phyloP scores from a whole-genome alignment of 2,113 vertebrate species.

The Carassius auratus region DNA sequence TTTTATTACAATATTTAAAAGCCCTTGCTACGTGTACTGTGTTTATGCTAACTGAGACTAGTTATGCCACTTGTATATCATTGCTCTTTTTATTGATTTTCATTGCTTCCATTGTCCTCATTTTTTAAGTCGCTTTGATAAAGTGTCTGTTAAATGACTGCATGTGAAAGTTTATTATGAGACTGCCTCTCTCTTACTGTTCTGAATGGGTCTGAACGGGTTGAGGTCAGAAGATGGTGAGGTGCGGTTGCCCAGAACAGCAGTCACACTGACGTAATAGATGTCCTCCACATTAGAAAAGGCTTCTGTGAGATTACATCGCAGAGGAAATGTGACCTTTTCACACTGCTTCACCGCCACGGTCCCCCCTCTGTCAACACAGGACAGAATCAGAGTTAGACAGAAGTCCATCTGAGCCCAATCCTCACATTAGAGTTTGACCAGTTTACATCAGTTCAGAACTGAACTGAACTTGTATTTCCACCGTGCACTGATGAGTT shows the following conservation, averaged over 20 bases:
- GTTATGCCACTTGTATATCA: too few relatives aligned
- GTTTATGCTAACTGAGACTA: too few relatives aligned
- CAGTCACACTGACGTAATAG: slow-evolving; percentile 35
- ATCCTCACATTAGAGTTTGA: too few relatives aligned
- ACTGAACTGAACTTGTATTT: neutral
- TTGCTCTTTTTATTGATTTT: too few relatives aligned
- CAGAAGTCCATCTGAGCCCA: neutral
- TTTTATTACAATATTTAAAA: too few relatives aligned
- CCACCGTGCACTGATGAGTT: neutral
- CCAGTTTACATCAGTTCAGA: neutral
- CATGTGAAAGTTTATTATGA: too few relatives aligned
- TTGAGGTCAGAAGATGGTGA: accelerated
- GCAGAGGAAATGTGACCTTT: slow-evolving; percentile 8
- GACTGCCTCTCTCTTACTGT: slow-evolving; percentile 36
- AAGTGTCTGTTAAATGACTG: too few relatives aligned
- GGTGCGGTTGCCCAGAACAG: neutral
- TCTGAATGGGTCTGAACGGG: neutral
- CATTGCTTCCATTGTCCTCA: too few relatives aligned
- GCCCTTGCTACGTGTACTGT: too few relatives aligned
- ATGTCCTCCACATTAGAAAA: neutral
- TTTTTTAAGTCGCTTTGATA: too few relatives aligned
- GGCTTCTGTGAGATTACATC: slow-evolving; percentile 45
- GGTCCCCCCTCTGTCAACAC: neutral
- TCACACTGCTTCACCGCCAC: slow-evolving; percentile 15
- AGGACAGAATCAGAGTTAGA: neutral